Conservation (phyloP, 2,797 vertebrate genomes). For the Clangula hyemalis region DNA sequence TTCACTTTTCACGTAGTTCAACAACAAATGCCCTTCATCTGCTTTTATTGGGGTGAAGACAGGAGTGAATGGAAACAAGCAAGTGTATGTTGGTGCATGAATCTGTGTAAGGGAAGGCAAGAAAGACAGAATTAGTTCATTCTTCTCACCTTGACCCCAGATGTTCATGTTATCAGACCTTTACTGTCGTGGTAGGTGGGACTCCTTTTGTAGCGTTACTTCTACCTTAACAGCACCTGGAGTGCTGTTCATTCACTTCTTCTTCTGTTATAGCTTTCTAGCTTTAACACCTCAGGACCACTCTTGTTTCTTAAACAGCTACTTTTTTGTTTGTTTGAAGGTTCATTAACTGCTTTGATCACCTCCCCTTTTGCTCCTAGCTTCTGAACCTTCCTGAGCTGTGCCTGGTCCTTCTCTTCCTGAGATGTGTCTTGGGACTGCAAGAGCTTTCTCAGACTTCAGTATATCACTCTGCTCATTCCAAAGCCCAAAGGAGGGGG, state of each 20-base stretch:
- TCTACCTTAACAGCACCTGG: neutral
- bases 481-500: neutral
- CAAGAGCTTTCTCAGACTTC: neutral
- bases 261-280: neutral
- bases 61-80: neutral
- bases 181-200: neutral
- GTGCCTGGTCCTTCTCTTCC: neutral
- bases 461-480: neutral
- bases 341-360: neutral
- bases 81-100: neutral
- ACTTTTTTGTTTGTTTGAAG: neutral
- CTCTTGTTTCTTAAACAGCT: neutral
- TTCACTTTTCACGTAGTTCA: neutral
- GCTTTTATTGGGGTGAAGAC: neutral
- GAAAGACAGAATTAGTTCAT: neutral
- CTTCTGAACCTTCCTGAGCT: neutral
- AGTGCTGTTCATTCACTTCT: neutral
- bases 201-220: neutral
- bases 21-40: neutral
- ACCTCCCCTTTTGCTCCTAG: neutral
- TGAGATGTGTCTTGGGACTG: accelerated
- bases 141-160: neutral
- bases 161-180: neutral
- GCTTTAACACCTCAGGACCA: neutral
- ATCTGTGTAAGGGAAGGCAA: neutral